Evolutionary conservation across 2,888 invertebrate species (phyloP).

Genomic region (Ormyrus thymus): DNA sequence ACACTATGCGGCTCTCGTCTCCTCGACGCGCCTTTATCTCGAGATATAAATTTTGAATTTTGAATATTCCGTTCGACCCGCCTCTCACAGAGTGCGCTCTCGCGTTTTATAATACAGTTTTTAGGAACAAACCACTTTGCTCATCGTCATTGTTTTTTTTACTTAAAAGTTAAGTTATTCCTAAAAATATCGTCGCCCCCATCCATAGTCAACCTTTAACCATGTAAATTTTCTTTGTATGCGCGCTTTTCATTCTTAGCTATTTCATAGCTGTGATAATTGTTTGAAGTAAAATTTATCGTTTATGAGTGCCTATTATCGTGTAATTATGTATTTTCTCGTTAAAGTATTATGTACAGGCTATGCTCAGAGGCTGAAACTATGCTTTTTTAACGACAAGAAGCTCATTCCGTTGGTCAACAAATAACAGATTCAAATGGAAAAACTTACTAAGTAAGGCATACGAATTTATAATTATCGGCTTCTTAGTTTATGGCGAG

Average conservation of each 20-base stretch:
- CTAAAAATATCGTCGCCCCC: slow-evolving; percentile 65
- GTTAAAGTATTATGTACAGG: slow-evolving; percentile 64
- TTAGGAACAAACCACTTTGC: slow-evolving; percentile 71
- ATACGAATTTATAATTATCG: slow-evolving; percentile 50
- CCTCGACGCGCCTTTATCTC: slow-evolving; percentile 54
- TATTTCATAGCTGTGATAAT: slow-evolving; percentile 71
- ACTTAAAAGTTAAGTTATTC: slow-evolving; percentile 66
- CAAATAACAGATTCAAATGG: slow-evolving; percentile 54
- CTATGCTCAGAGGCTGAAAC: slow-evolving; percentile 57
- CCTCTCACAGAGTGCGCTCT: slow-evolving; percentile 60
- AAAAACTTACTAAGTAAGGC: slow-evolving; percentile 55
- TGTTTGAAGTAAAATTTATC: slow-evolving; percentile 53
- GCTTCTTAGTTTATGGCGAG: slow-evolving; percentile 35
- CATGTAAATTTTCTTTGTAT: slow-evolving; percentile 72
- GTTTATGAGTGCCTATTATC: slow-evolving; percentile 56
- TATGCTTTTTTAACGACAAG: slow-evolving; percentile 56
- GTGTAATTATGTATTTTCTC: slow-evolving; percentile 60
- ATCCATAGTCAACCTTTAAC: slow-evolving; percentile 64
- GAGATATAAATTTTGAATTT: slow-evolving; percentile 74
- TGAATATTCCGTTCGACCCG: slow-evolving; percentile 63
- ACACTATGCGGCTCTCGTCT: slow-evolving; percentile 57
- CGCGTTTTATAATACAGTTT: slow-evolving; percentile 63
- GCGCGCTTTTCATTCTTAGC: slow-evolving; percentile 64
- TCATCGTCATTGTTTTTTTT: slow-evolving; percentile 61
- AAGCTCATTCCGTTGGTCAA: slow-evolving; percentile 57